Base-by-base conservation (phyloP, 2,113 vertebrate species). In the Hippocampus abdominalis region DNA sequence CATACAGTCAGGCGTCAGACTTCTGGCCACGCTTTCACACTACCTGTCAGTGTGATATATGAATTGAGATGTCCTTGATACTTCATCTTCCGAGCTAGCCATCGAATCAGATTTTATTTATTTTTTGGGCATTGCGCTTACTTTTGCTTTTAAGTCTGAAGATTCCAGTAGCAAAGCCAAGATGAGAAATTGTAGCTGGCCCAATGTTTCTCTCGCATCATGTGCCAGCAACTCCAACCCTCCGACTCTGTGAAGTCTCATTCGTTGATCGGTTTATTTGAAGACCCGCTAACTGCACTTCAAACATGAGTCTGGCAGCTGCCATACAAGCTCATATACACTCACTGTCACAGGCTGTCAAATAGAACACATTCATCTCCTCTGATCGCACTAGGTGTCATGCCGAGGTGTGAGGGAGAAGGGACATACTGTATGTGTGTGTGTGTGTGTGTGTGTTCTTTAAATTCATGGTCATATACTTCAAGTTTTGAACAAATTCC, bases 221-320 rank as follows among this genome's bases (percentile, higher is more conserved):
- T 74, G 76, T 78, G 81, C 64, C 75, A 86, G 21, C 75, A 86
- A 15, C 66, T 64, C 69, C 70, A 66, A 75, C 72, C 63, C 73
- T 64, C 53, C 59, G 69, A 81, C 49, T 61, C 71, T 66, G 74
- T 79, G 81, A 84, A 78, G 76, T 81, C 74, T 77, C 3, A 18
- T 77, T 63, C 16, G 15, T 72, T 70, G 62, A 82, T 62, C 44
- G 16, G 72, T 81, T 82, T 87, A 87, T 88, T 88, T 85, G 68
- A 81, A 81, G 80, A 81, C 64, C 75, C 54, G 83, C 69, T 72
- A 87, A 83, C 77, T 62, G 82, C 82, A 87, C 83, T 74, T 86
- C 84, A 76, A 83, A 82, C 75, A 85, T 81, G 77, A 80, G 84
- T 78, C 80, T 77, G 68, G 64, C 71, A 72, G 70, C 80, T 81